Evolutionary conservation across 2,797 vertebrate species (phyloP), one percentile per base, ranked within the genome.

Genomic region (Knipowitschia caucasica): DNA sequence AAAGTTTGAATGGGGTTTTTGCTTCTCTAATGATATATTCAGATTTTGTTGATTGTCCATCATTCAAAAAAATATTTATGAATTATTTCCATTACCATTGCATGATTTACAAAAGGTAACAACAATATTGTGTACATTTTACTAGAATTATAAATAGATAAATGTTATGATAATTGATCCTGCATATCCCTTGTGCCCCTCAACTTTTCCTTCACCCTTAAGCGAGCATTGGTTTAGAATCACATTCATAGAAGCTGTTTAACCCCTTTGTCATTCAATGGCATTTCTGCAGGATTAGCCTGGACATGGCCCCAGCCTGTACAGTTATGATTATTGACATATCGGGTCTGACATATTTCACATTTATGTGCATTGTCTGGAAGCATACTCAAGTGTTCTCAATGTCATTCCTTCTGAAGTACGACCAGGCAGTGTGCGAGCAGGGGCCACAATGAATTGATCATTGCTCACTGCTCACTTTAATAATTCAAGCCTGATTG

Each of bases 401-500:
- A 78, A 78, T 85, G 83, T 88, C 85, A 83, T 86, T 86, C 69
- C 77, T 81, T 80, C 80, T 85, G 84, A 88, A 82, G 84, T 83
- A 87, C 77, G 65, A 71, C 71, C 62, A 24, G 76, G 74, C 74
- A 57, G 59, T 74, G 65, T 58, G 69, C 67, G 62, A 83, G 80
- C 65, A 63, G 65, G 71, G 81, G 77, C 81, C 50, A 65, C 81
- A 74, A 85, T 86, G 83, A 87, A 90, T 91, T 89, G 89, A 91
- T 90, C 89, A 89, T 86, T 82, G 86, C 82, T 85, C 86, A 84
- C 81, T 80, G 80, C 86, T 88, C 81, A 84, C 85, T 87, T 91
- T 88, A 91, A 91, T 91, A 91, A 90, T 91, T 91, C 87, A 90
- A 85, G 78, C 75, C 81, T 89, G 90, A 90, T 91, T 90, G 88